Conservation (phyloP, 2,888 invertebrate species). For the Polietes domitor region DNA sequence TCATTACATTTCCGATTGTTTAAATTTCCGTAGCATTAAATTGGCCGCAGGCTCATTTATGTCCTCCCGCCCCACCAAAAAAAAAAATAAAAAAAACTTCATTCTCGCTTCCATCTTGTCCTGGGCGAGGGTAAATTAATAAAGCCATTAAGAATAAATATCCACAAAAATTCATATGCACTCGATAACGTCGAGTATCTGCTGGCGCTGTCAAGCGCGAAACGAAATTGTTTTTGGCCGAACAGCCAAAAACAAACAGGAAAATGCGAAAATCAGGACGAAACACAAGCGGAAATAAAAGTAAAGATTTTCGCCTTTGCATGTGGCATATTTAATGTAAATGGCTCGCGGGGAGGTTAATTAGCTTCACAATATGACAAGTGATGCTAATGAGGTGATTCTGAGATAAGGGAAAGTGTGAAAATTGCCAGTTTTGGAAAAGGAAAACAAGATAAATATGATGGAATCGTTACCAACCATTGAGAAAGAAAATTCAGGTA, state of each 20-base stretch:
- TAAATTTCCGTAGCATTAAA: constrained; percentile 69
- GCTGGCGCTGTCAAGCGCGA: not conserved
- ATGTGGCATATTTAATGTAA: not conserved
- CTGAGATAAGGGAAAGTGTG: not conserved
- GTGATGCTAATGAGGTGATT: not conserved
- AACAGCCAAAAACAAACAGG: constrained; percentile 2
- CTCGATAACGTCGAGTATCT: constrained; percentile 23
- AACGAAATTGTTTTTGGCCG: not conserved
- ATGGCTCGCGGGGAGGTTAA: constrained; percentile 26
- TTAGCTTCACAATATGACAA: not conserved
- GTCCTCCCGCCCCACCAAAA: too few species aligned
- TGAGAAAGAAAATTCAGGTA: too few species aligned
- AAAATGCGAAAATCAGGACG: not conserved
- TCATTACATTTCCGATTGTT: constrained; percentile 64
- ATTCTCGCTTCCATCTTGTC: not conserved
- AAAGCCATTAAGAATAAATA: constrained; percentile 28
- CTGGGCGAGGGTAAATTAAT: constrained; percentile 3
- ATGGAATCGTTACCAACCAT: too few species aligned
- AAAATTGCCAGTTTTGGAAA: too few species aligned
- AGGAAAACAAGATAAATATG: too few species aligned
- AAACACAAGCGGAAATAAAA: constrained; percentile 11
- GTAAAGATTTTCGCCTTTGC: not conserved
- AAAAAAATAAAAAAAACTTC: not conserved
- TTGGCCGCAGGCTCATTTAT: constrained; percentile 64
- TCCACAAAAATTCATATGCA: constrained; percentile 9